Conservation (phyloP, 2,113 vertebrate genomes). For the Bubo blakistoni region DNA sequence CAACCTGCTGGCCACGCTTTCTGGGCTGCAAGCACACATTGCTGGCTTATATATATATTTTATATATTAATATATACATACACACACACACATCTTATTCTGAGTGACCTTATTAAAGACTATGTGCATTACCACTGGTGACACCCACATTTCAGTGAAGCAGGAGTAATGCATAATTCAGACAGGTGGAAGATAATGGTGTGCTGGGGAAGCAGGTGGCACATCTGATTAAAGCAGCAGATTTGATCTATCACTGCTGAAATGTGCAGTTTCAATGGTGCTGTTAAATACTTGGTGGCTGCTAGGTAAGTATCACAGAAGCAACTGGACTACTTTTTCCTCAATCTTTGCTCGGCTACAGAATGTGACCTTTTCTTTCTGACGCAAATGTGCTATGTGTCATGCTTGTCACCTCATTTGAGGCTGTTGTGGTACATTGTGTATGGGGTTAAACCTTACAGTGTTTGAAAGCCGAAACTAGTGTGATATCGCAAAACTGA, state of each 20-base stretch:
- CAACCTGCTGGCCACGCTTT: too few relatives aligned
- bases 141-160: not conserved
- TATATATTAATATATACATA: not conserved
- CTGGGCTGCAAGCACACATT: too few relatives aligned
- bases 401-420: not conserved
- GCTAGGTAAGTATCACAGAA: not conserved
- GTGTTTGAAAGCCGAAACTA: constrained; percentile 11
- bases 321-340: not conserved
- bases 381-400: not conserved
- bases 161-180: not conserved
- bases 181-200: not conserved
- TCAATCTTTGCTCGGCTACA: not conserved
- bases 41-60: too few relatives aligned
- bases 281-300: not conserved
- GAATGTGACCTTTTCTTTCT: constrained; percentile 29
- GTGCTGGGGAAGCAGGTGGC: not conserved
- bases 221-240: not conserved
- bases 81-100: not conserved
- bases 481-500: not conserved
- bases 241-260: constrained; percentile 4
- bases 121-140: not conserved
- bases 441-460: not conserved
- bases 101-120: not conserved
- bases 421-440: not conserved
- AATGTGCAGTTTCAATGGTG: constrained; percentile 14